phyloP scores from a whole-genome alignment of 2,888 invertebrate species.

The Drosophila robusta region DNA sequence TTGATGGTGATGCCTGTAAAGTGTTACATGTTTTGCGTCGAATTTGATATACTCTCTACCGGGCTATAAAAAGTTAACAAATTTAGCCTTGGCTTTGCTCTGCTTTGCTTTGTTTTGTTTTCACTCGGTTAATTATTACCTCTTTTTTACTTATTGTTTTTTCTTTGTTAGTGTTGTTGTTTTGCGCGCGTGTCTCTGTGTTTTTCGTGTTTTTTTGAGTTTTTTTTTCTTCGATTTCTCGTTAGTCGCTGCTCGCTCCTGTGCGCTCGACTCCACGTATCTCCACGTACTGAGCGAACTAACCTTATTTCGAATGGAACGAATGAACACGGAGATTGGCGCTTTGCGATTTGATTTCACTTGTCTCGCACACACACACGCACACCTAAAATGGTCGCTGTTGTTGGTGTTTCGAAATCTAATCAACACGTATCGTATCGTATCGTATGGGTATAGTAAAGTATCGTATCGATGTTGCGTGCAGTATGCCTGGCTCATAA shows the following conservation, averaged over 20 bases:
- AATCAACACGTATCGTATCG: constrained; percentile 67
- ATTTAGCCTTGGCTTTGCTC: constrained; percentile 22
- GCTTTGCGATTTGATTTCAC: constrained; percentile 56
- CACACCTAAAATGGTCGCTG: not conserved
- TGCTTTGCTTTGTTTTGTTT: constrained; percentile 6
- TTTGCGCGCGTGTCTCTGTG: constrained; percentile 16
- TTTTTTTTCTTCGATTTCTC: constrained; percentile 4
- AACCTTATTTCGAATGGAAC: constrained; percentile 60
- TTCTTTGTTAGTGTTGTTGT: not conserved
- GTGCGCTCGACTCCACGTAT: constrained; percentile 69
- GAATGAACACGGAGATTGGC: constrained; percentile 40
- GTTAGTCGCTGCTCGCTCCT: constrained; percentile 53
- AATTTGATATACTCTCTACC: not conserved
- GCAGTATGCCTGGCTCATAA: constrained; percentile 44
- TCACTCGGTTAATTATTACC: constrained; percentile 20
- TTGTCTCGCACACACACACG: constrained; percentile 30
- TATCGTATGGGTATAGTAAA: constrained; percentile 31
- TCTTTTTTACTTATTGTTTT: constrained; percentile 11
- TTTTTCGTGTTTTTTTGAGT: not conserved
- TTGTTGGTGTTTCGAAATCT: constrained; percentile 65
- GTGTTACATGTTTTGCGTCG: not conserved
- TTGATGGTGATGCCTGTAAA: not conserved
- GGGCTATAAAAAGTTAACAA: constrained; percentile 4
- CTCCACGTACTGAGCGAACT: constrained; percentile 67
- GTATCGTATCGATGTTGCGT: constrained; percentile 55